Evolutionary conservation across 2,113 vertebrate genomes (phyloP), one percentile per base, ranked within the genome.

Genomic region (Anoura caudifer): DNA sequence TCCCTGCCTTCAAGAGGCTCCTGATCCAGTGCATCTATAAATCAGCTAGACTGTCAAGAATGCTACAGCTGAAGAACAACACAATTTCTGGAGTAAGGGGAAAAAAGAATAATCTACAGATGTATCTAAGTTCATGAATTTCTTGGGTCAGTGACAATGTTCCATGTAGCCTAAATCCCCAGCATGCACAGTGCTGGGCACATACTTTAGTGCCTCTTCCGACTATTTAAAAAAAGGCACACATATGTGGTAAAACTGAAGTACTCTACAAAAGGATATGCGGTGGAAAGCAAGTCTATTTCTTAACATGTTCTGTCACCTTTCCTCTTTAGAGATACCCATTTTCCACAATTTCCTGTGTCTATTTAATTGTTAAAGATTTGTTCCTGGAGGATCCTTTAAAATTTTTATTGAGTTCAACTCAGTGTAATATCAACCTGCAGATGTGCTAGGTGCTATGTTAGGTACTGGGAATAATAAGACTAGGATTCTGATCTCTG

Each of bases 301-400:
- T 93, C 41, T 67, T 56, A 88, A 77, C 17, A 85, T 11, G 33
- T 87, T 38, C 67, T 9, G 1, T 76, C 79, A 81, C 82, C 8
- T 63, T 85, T 90, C n/a, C 81, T 94, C 52, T 84, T 69, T 73
- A 43, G 28, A 86, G 41, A 69, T 28, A 56, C 17, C 28, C 3
- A 0, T 22, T 83, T 91, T 86, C 43, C 50, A 54, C 45, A 70
- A 22, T 67, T 86, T 83, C 7, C 15, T 93, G 4, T 52, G 26
- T 91, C 52, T 67, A 38, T 72, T 36, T 89, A 77, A 79, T 83
- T 75, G 43, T 59, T 91, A 80, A 90, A 86, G 38, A 90, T 80
- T 85, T 95, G 54, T 79, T 84, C 89, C 69, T 96, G 22, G 50
- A 70, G 82, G 20, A 52, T 77, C 59, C 50, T 72, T 87, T 73